Evolutionary conservation across 2,888 invertebrate genomes (phyloP), one percentile per base, ranked within the genome.

Genomic region (Andrena minutula): DNA sequence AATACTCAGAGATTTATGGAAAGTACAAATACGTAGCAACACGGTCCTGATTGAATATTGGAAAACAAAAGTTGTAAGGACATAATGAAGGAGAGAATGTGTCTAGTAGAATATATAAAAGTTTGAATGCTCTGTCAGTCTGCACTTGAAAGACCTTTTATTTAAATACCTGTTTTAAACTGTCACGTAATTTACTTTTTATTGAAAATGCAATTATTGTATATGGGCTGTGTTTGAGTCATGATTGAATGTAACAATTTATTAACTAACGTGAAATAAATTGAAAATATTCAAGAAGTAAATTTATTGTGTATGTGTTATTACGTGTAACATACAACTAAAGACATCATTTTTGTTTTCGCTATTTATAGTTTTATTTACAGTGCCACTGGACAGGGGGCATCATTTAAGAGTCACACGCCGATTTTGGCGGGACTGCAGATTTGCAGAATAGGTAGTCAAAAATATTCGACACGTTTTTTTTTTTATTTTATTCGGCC

Each of bases 191-290:
- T 89, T 90, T 89, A 88, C 78, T 89, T 90, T 90, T 87, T 84
- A 90, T 86, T 86, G 86, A 91, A 92, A 91, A 93, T 93, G 93
- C 92, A 93, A 93, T 93, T 90, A 92, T 92, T 93, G 92, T 93
- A 93, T 92, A 91, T 93, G 93, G 93, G 93, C 93, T 92, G 90
- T 91, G 89, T 93, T 91, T 92, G 91, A 92, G 92, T 92, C 91
- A 91, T 90, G 92, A 92, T 92, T 90, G 92, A 92, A 91, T 93
- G 93, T 93, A 93, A 91, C 89, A 87, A 92, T 91, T 93, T 92
- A 92, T 92, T 90, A 91, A 92, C 90, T 90, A 91, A 92, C 87
- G 86, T 88, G 88, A 93, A 92, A 91, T 92, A 93, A 92, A 93
- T 90, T 89, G 73, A 88, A 79, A 81, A 81, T 71, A 86, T 82